These are phyloP conservation scores for Tetragonula clypearis DNA, from an alignment of 1,140 invertebrate species.

Conservation along the genomic window DNA sequence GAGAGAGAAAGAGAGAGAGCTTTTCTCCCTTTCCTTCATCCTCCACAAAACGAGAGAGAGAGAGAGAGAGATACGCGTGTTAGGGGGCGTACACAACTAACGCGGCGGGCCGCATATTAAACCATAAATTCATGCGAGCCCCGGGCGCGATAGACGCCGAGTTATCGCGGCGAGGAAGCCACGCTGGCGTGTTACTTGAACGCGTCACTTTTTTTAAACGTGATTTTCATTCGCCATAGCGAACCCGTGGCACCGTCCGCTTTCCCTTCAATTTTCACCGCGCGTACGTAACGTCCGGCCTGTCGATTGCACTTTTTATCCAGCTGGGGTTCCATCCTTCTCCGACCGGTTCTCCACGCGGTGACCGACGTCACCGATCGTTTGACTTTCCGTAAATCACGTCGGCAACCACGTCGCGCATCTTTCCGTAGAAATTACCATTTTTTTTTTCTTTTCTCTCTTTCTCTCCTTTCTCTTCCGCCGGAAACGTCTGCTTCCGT, in stretches of 20 bases:
- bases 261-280: constrained; percentile 26
- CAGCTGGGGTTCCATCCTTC: not conserved
- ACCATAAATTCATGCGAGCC: constrained; percentile 75
- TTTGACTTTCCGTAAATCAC: not conserved
- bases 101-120: constrained; percentile 75
- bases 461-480: too few relatives aligned
- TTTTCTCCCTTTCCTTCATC: constrained; percentile 6
- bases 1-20: constrained; percentile 33
- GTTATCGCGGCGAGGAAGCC: constrained; percentile 54
- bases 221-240: constrained; percentile 46
- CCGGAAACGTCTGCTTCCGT: too few relatives aligned
- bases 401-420: too few relatives aligned
- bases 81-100: constrained; percentile 65
- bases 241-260: not conserved
- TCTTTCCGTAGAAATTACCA: too few relatives aligned
- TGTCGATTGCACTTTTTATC: constrained; percentile 44
- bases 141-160: constrained; percentile 40
- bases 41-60: constrained; percentile 34
- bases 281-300: constrained; percentile 27
- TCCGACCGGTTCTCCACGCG: not conserved
- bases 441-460: too few relatives aligned
- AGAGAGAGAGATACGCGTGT: constrained; percentile 32
- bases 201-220: constrained; percentile 57
- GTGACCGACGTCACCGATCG: constrained; percentile 9
- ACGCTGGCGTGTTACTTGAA: constrained; percentile 58